These are phyloP conservation scores for Dasypus novemcinctus DNA, from an alignment of 2,113 vertebrate genomes.

Conservation along the genomic window DNA sequence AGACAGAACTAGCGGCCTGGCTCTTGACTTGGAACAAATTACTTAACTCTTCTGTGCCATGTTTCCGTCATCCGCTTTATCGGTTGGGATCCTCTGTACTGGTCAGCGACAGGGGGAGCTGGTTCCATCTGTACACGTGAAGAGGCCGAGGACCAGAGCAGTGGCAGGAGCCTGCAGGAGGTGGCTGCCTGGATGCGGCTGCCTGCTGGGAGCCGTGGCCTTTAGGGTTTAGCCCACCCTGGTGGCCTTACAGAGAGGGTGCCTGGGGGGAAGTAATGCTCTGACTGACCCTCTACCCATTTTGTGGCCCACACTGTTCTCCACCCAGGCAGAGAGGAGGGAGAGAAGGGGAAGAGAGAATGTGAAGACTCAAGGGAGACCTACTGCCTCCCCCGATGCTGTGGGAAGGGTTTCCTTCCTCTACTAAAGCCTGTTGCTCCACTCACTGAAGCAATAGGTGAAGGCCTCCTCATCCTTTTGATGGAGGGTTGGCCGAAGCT, in stretches of 20 bases:
- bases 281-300: neutral
- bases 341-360: neutral
- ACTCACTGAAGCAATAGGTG: too few relatives aligned
- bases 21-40: neutral
- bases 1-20: neutral
- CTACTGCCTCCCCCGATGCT: accelerated
- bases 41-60: neutral
- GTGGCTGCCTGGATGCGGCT: neutral
- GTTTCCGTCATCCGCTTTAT: accelerated
- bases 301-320: neutral
- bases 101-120: neutral
- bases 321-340: neutral
- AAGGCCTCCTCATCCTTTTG: too few relatives aligned
- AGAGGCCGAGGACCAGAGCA: neutral
- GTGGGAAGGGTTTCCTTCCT: neutral
- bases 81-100: neutral
- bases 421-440: too few relatives aligned
- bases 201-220: neutral
- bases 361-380: too few relatives aligned
- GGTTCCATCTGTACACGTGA: neutral
- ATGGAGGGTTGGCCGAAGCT: neutral
- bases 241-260: neutral
- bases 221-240: neutral
- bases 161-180: neutral
- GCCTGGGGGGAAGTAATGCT: too few relatives aligned